These are phyloP conservation scores for Plutomurus gul DNA, from an alignment of 1,140 invertebrate genomes.

Conservation along the genomic window DNA sequence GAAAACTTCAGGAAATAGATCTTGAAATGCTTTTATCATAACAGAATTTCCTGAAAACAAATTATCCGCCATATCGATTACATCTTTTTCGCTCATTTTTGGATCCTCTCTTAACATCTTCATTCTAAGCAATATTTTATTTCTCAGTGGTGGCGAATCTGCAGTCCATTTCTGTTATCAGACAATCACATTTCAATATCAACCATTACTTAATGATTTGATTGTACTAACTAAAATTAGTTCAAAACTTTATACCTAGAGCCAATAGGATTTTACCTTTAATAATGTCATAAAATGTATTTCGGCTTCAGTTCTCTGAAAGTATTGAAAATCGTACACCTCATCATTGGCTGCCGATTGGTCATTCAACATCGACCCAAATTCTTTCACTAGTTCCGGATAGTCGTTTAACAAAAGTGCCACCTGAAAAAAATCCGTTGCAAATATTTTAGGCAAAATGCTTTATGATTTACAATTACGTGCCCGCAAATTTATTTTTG, in stretches of 20 bases:
- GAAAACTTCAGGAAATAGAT: constrained; percentile 45
- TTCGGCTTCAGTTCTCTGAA: constrained; percentile 9
- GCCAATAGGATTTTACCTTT: constrained; percentile 1
- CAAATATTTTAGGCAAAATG: background rate
- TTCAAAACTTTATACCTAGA: background rate
- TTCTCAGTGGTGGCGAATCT: constrained; percentile 44
- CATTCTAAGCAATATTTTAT: constrained; percentile 44
- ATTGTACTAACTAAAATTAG: background rate
- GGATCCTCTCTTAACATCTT: constrained; percentile 29
- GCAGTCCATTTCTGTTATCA: constrained; percentile 45
- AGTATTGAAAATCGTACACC: background rate
- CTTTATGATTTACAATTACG: background rate
- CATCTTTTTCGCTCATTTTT: constrained; percentile 41
- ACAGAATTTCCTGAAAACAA: constrained; percentile 45
- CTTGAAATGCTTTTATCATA: constrained; percentile 47
- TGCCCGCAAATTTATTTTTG: background rate
- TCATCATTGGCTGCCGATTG: background rate
- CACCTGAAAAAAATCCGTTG: constrained; percentile 22
- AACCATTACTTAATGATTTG: too few relatives aligned
- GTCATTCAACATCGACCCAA: constrained; percentile 30
- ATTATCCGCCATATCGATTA: constrained; percentile 37
- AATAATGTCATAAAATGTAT: constrained; percentile 39
- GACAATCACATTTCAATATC: too few relatives aligned
- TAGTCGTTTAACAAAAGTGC: constrained; percentile 46
- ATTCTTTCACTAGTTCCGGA: constrained; percentile 47